phyloP scores from a whole-genome alignment of 2,888 invertebrate species.

The Notocelia uddmanniana region DNA sequence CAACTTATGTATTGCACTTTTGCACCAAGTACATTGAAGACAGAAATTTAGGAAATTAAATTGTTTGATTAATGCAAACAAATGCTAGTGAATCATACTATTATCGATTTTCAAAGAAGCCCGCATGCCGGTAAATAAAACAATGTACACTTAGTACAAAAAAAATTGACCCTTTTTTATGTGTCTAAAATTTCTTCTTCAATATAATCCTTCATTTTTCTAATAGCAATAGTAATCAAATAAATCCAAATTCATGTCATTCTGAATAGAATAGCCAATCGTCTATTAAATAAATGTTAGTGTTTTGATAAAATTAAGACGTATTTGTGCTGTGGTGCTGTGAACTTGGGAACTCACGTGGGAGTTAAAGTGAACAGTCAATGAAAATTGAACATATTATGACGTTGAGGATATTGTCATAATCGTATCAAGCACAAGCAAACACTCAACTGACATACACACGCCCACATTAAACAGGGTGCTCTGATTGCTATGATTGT shows the following conservation, averaged over 20 bases:
- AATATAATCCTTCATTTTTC: not conserved
- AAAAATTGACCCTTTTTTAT: too few relatives aligned
- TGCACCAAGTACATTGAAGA: too few relatives aligned
- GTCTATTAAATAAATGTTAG: not conserved
- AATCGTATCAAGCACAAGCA: constrained; percentile 16
- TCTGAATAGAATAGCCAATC: not conserved
- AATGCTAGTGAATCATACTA: too few relatives aligned
- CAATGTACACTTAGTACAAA: too few relatives aligned
- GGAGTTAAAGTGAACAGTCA: not conserved
- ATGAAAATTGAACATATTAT: not conserved
- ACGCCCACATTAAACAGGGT: constrained; percentile 9
- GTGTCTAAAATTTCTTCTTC: too few relatives aligned
- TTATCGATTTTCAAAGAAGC: too few relatives aligned
- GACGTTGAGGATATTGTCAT: constrained; percentile 12
- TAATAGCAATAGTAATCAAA: not conserved
- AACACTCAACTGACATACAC: constrained; percentile 23
- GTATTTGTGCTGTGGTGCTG: not conserved
- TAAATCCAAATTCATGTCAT: not conserved
- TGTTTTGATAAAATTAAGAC: constrained; percentile 20
- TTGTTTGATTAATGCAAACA: too few relatives aligned
- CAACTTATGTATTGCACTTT: too few relatives aligned
- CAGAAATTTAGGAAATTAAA: too few relatives aligned
- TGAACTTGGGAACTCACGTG: not conserved
- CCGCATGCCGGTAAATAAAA: too few relatives aligned
- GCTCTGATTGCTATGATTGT: not conserved